Evolutionary conservation across 64 coral and sea anemone genomes (phyloP).

Genomic region (Platygyra sinensis): DNA sequence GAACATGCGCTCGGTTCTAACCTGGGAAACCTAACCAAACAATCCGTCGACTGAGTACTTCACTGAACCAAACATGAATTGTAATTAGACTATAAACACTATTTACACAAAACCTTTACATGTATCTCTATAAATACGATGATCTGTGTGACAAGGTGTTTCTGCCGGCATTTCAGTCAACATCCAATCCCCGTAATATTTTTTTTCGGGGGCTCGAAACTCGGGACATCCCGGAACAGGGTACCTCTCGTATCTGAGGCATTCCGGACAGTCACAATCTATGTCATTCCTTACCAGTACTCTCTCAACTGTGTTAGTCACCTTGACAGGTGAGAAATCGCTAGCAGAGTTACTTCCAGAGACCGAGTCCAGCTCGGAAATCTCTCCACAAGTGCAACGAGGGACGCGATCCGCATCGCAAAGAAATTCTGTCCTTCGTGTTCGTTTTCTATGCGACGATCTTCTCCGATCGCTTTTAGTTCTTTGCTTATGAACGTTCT

Average conservation of each 20-base stretch:
- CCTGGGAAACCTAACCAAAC: neutral
- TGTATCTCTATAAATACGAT: constrained; percentile 39
- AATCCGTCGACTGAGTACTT: neutral
- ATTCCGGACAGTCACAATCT: constrained; percentile 73
- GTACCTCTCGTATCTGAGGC: constrained; percentile 43
- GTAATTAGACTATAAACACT: neutral
- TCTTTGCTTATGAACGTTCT: constrained; percentile 13
- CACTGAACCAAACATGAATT: neutral
- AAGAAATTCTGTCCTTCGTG: constrained; percentile 48
- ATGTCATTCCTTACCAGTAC: constrained; percentile 40
- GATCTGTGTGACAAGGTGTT: neutral
- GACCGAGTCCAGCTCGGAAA: constrained; percentile 73
- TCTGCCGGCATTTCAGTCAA: constrained; percentile 8
- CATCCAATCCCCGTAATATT: constrained; percentile 95
- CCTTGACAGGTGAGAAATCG: constrained; percentile 61
- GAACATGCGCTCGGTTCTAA: no score
- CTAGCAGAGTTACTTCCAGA: constrained; percentile 61
- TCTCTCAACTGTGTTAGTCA: constrained; percentile 26
- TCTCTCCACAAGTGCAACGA: constrained; percentile 76
- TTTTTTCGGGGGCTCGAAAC: constrained; percentile 84
- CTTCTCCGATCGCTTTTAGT: constrained; percentile 20
- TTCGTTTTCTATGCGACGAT: constrained; percentile 27
- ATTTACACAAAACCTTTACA: constrained; percentile 52
- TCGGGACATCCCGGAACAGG: constrained; percentile 32
- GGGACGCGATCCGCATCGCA: constrained; percentile 72